Conservation (phyloP, 1,140 invertebrate species). For the Theocolax elegans region DNA sequence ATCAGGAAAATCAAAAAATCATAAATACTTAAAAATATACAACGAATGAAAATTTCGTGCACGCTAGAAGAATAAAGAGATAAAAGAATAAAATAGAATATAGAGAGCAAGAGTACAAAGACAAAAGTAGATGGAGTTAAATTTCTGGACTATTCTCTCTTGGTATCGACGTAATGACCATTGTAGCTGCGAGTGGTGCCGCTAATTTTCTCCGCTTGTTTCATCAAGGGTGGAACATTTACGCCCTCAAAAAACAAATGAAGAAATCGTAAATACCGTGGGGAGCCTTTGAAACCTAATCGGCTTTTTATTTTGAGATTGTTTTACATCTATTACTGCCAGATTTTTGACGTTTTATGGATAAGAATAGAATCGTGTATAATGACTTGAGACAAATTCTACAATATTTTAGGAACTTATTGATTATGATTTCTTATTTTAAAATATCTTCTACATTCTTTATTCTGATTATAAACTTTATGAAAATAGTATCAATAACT, state of each 20-base stretch:
- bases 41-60: neutral
- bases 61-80: conserved; percentile 6
- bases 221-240: neutral
- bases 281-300: too few relatives aligned
- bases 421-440: too few relatives aligned
- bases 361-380: too few relatives aligned
- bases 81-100: neutral
- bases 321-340: too few relatives aligned
- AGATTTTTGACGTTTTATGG: too few relatives aligned
- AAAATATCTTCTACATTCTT: too few relatives aligned
- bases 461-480: too few relatives aligned
- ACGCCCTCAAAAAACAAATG: neutral
- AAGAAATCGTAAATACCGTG: neutral
- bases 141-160: neutral
- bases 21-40: neutral
- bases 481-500: too few relatives aligned
- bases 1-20: neutral
- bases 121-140: neutral
- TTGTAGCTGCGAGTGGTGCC: neutral
- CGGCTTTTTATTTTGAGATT: too few relatives aligned
- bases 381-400: too few relatives aligned
- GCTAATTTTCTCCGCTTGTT: neutral
- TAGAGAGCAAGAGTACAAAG: neutral
- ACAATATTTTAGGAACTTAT: too few relatives aligned
- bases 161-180: neutral